Evolutionary conservation across 2,888 invertebrate species (phyloP).

Genomic region (Metalampra italica): DNA sequence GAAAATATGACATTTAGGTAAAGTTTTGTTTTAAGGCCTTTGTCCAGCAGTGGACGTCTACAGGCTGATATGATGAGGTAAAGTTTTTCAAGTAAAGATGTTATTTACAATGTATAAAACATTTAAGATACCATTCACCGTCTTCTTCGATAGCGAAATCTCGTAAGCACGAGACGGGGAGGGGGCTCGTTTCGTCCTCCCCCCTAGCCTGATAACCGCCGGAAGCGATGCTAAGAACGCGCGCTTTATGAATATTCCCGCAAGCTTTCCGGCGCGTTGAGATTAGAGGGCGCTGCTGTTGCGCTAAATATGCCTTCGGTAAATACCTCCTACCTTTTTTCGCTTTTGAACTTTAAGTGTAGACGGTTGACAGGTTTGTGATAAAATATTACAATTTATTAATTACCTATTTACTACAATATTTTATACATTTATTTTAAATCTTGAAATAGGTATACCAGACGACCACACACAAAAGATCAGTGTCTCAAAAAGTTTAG

Average conservation of each 20-base stretch:
- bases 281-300: conserved; percentile 41
- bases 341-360: too few relatives aligned
- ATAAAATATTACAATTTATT: too few relatives aligned
- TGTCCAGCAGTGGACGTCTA: too few relatives aligned
- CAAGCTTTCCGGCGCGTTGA: conserved; percentile 32
- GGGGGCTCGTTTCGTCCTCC: neutral
- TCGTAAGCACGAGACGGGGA: neutral
- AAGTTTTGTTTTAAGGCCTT: neutral
- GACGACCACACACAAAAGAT: too few relatives aligned
- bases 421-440: too few relatives aligned
- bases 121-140: neutral
- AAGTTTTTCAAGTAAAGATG: neutral
- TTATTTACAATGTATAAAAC: neutral
- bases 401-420: too few relatives aligned
- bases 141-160: neutral
- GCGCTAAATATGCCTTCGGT: conserved; percentile 12
- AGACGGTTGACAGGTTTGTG: too few relatives aligned
- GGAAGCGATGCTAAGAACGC: conserved; percentile 28
- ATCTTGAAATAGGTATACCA: too few relatives aligned
- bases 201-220: conserved; percentile 38
- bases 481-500: too few relatives aligned
- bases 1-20: too few relatives aligned
- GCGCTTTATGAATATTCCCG: conserved; percentile 50
- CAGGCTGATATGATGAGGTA: too few relatives aligned
- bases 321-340: neutral